Evolutionary conservation across 2,888 invertebrate species (phyloP).

Genomic region (Geotrupes spiniger): DNA sequence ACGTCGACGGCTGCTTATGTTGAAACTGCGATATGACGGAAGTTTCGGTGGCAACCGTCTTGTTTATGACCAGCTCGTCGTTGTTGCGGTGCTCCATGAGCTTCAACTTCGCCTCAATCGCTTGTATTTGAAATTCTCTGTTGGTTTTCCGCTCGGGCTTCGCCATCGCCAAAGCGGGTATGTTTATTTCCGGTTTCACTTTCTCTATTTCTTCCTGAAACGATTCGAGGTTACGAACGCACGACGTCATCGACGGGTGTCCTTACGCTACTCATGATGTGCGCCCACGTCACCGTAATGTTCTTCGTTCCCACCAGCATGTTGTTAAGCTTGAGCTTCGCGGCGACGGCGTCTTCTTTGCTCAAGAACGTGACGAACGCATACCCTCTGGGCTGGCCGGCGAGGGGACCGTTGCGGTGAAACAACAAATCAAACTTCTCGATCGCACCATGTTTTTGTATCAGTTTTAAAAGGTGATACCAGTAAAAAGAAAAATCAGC

Average conservation of each 20-base stretch:
- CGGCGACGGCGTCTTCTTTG: slow-evolving; percentile 66
- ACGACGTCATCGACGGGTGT: background rate
- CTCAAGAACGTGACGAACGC: slow-evolving; percentile 83
- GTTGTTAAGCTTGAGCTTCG: slow-evolving; percentile 72
- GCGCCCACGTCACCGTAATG: slow-evolving; percentile 79
- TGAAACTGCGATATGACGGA: slow-evolving; percentile 71
- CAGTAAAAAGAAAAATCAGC: slow-evolving; percentile 60
- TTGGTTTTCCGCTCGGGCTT: slow-evolving; percentile 64
- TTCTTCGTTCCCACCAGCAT: slow-evolving; percentile 70
- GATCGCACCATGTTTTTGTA: slow-evolving; percentile 90
- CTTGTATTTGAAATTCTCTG: slow-evolving; percentile 77
- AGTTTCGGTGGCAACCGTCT: slow-evolving; percentile 62
- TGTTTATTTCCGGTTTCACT: slow-evolving; percentile 71
- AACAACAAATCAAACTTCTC: slow-evolving; percentile 96
- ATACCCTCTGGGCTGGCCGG: slow-evolving; percentile 88
- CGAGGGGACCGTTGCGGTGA: slow-evolving; percentile 85
- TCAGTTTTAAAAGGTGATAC: slow-evolving; percentile 94
- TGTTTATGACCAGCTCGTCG: slow-evolving; percentile 74
- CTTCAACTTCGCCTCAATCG: slow-evolving; percentile 84
- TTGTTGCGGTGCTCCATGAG: slow-evolving; percentile 67
- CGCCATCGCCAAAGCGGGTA: slow-evolving; percentile 71
- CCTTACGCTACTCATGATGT: slow-evolving; percentile 65
- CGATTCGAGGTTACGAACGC: background rate
- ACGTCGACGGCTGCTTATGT: slow-evolving; percentile 42
- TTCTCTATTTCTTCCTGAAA: slow-evolving; percentile 72